Conservation (phyloP, 2,797 vertebrate species). For the Champsocephalus gunnari region DNA sequence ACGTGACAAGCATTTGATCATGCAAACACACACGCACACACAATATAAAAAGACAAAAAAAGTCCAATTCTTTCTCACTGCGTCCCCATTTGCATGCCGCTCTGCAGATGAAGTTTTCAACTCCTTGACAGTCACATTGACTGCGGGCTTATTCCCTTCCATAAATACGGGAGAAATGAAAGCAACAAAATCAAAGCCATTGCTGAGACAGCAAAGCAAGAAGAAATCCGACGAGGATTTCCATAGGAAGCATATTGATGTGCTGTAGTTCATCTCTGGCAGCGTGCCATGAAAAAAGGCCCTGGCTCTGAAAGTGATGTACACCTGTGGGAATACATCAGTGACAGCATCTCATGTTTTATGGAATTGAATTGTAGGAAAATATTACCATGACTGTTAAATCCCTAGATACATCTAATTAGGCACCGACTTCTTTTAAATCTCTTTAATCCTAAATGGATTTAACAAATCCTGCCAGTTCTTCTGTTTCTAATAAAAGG, state of each 20-base stretch:
- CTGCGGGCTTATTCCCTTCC: slow-evolving; percentile 42
- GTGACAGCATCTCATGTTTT: slow-evolving; percentile 62
- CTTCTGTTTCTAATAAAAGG: slow-evolving; percentile 22
- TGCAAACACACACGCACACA: neutral
- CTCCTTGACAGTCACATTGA: slow-evolving; percentile 48
- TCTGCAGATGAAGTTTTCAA: slow-evolving; percentile 42
- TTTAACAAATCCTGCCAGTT: slow-evolving; percentile 27
- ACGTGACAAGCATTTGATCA: neutral
- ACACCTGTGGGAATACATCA: slow-evolving; percentile 76
- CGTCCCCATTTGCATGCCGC: slow-evolving; percentile 9
- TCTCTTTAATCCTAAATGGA: slow-evolving; percentile 40
- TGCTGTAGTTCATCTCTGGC: slow-evolving; percentile 69
- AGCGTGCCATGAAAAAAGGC: slow-evolving; percentile 54
- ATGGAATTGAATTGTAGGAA: slow-evolving; percentile 45
- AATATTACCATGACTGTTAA: slow-evolving; percentile 44
- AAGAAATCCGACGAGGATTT: slow-evolving; percentile 50
- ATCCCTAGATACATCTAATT: slow-evolving; percentile 54
- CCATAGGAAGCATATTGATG: slow-evolving; percentile 68
- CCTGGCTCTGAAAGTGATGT: slow-evolving; percentile 57
- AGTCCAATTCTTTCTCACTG: neutral
- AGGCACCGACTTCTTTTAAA: slow-evolving; percentile 34
- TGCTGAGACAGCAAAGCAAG: slow-evolving; percentile 61
- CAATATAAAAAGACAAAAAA: neutral
- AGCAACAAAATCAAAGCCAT: slow-evolving; percentile 43
- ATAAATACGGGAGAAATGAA: slow-evolving; percentile 55